phyloP scores from a whole-genome alignment of 2,113 vertebrate genomes.

The Rhegmatorhina hoffmannsi region DNA sequence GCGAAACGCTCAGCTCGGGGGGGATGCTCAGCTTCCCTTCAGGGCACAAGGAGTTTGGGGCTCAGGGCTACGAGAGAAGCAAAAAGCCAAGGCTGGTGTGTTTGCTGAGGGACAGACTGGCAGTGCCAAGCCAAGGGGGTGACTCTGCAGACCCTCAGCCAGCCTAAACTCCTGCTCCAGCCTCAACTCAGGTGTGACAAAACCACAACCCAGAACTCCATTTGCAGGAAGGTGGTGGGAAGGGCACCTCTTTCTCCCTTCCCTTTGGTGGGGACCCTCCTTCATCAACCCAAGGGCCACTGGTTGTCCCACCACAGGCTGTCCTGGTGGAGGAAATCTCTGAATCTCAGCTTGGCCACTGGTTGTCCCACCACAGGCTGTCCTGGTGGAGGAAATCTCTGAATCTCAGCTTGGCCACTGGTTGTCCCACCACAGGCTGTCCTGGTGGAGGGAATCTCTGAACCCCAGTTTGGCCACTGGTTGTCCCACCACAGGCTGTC shows the following conservation, averaged over 20 bases:
- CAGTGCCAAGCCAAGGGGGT: not conserved
- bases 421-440: too few relatives aligned
- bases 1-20: not conserved
- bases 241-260: not conserved
- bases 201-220: not conserved
- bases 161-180: not conserved
- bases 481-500: not conserved
- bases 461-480: not conserved
- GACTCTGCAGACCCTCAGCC: not conserved
- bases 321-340: too few relatives aligned
- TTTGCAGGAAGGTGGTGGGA: not conserved
- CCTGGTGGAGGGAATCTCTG: too few relatives aligned
- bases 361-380: too few relatives aligned
- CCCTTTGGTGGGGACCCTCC: not conserved
- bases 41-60: not conserved
- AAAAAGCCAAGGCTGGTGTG: fast-evolving
- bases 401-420: too few relatives aligned
- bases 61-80: not conserved
- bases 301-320: not conserved
- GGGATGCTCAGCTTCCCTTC: slow-evolving; percentile 32
- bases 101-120: not conserved
- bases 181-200: not conserved
- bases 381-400: too few relatives aligned
- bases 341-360: too few relatives aligned
- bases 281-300: not conserved